Conservation (phyloP, 2,113 vertebrate species). For the Atractosteus spatula region DNA sequence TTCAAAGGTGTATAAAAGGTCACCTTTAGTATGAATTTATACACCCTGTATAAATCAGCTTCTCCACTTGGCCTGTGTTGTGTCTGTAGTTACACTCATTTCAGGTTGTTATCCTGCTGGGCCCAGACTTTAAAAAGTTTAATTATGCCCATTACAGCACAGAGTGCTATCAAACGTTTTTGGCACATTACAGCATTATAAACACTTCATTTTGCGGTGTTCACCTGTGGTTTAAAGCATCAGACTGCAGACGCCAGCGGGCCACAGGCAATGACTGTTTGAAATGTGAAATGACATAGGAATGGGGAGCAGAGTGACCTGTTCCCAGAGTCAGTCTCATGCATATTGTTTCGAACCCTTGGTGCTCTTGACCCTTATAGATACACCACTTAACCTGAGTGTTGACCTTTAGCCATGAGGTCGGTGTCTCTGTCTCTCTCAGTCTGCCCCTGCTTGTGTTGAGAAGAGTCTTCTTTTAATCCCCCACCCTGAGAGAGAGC, state of each 20-base stretch:
- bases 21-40: too few relatives aligned
- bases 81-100: too few relatives aligned
- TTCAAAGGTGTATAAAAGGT: too few relatives aligned
- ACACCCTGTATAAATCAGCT: too few relatives aligned
- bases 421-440: constrained; percentile 3
- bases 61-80: too few relatives aligned
- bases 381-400: background rate
- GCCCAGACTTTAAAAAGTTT: constrained; percentile 19
- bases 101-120: constrained; percentile 23
- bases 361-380: background rate
- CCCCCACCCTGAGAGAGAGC: background rate
- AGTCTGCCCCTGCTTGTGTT: background rate
- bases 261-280: background rate
- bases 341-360: background rate
- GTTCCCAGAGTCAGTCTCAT: background rate
- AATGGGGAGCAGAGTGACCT: background rate
- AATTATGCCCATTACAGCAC: constrained; percentile 38
- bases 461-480: background rate
- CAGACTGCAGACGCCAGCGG: constrained; percentile 1
- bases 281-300: background rate
- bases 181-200: constrained; percentile 39
- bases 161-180: constrained; percentile 37
- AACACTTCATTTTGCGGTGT: constrained; percentile 38
- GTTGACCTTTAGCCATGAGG: constrained; percentile 11
- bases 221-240: constrained; percentile 33